Percentiles rank a stretch among this genome's conserved stretches.
These are phyloP conservation scores for Anguilla pacifica DNA, from an alignment of 2,797 vertebrate genomes.

Conservation along the genomic window DNA sequence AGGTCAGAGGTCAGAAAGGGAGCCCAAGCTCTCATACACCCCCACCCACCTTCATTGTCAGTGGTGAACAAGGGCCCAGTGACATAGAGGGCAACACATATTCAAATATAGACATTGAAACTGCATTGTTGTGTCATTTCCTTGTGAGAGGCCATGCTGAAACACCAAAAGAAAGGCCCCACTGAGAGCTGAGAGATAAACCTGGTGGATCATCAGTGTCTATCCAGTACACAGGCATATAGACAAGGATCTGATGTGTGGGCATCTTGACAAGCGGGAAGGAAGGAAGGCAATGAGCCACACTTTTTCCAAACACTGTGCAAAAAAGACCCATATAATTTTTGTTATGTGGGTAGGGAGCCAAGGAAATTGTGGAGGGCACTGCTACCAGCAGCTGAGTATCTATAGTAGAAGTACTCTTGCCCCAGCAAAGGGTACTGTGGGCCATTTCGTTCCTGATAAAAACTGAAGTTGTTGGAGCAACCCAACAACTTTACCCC, in stretches of 20 bases:
- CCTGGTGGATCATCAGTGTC: neutral
- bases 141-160: neutral
- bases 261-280: conserved; percentile 7
- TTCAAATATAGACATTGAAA: neutral
- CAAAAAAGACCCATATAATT: neutral
- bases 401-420: neutral
- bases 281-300: neutral
- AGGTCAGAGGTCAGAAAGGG: conserved; percentile 5
- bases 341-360: neutral
- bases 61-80: neutral
- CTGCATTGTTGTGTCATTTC: neutral
- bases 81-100: neutral
- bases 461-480: neutral
- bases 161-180: neutral
- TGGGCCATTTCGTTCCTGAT: neutral
- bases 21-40: neutral
- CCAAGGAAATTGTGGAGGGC: neutral
- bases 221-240: neutral
- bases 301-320: neutral
- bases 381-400: neutral
- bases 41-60: neutral
- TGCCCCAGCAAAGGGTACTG: neutral
- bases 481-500: neutral
- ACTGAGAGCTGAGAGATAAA: neutral
- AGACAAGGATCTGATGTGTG: neutral